A percentile compares a stretch with the other conserved stretches of the same genome.
These are phyloP conservation scores for Caprella mutica DNA, from an alignment of 2,888 invertebrate genomes.

Conservation along the genomic window DNA sequence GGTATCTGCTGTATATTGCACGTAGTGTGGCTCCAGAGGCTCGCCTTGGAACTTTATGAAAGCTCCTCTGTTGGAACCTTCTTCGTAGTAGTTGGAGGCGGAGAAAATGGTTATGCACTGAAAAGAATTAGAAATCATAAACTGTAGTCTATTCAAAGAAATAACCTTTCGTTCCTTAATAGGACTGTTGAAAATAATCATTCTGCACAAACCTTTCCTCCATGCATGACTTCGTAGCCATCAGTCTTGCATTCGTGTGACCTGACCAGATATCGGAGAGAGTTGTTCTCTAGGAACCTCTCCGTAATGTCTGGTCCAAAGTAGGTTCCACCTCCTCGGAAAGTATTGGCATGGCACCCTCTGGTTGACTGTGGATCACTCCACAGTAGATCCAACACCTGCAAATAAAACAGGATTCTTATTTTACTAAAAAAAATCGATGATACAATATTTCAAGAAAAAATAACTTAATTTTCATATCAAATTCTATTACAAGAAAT, in stretches of 20 bases:
- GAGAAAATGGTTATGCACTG: slow-evolving; percentile 90
- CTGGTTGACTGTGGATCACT: slow-evolving; percentile 72
- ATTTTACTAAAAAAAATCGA: no score
- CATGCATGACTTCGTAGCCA: slow-evolving; percentile 76
- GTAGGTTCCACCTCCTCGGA: slow-evolving; percentile 83
- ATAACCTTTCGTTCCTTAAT: no score
- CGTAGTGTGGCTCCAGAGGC: slow-evolving; percentile 67
- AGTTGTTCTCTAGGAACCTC: slow-evolving; percentile 62
- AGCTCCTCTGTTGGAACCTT: slow-evolving; percentile 85
- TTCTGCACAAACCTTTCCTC: slow-evolving; percentile 65
- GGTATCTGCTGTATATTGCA: slow-evolving; percentile 71
- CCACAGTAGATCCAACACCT: slow-evolving; percentile 91
- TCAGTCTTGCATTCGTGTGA: slow-evolving; percentile 90
- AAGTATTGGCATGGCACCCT: slow-evolving; percentile 68
- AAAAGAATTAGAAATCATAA: no score
- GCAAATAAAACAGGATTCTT: no score
- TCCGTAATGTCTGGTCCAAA: slow-evolving; percentile 82
- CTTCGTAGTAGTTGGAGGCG: slow-evolving; percentile 92
- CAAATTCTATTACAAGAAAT: no score
- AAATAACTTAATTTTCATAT: no score
- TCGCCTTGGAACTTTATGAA: slow-evolving; percentile 70
- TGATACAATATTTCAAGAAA: no score
- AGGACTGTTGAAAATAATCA: no score
- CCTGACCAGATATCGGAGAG: slow-evolving; percentile 63
- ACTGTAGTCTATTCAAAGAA: no score